Conservation (phyloP, 2,888 invertebrate genomes). For the Coecobrya sp. region DNA sequence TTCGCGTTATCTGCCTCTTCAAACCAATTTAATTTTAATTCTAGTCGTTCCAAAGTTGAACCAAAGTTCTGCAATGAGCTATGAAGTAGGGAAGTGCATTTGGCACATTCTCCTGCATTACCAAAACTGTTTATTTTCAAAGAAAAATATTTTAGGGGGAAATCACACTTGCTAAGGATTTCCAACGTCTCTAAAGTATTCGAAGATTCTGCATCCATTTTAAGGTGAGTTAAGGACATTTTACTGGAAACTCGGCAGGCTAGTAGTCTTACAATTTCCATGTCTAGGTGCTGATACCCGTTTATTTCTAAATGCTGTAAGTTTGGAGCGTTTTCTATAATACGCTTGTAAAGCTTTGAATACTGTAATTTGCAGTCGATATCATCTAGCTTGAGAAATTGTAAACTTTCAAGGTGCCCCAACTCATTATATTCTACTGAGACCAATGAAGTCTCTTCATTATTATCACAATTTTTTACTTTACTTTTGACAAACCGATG, state of each 20-base stretch:
- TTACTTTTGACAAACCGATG: not conserved
- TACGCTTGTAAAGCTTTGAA: constrained; percentile 19
- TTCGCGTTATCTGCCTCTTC: not conserved
- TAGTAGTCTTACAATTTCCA: constrained; percentile 10
- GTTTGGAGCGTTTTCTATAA: constrained; percentile 54
- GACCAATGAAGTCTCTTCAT: not conserved
- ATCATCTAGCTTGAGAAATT: constrained; percentile 72
- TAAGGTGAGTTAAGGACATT: constrained; percentile 37
- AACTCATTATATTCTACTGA: not conserved
- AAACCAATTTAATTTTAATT: constrained; percentile 65
- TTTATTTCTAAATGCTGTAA: constrained; percentile 67
- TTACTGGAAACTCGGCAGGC: not conserved
- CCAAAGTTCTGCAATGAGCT: constrained; percentile 21
- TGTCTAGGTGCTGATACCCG: constrained; percentile 55
- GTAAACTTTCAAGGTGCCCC: constrained; percentile 20
- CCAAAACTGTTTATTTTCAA: constrained; percentile 53
- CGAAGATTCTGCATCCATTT: constrained; percentile 61
- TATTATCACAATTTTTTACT: not conserved
- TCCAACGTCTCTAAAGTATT: constrained; percentile 10
- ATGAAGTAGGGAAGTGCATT: constrained; percentile 46
- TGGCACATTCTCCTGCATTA: not conserved
- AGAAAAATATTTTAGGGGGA: constrained; percentile 59
- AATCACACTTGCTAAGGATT: not conserved
- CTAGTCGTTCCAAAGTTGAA: constrained; percentile 33
- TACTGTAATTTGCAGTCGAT: constrained; percentile 36